Conservation (phyloP, 2,113 vertebrate species). For the Syrmaticus mikado region DNA sequence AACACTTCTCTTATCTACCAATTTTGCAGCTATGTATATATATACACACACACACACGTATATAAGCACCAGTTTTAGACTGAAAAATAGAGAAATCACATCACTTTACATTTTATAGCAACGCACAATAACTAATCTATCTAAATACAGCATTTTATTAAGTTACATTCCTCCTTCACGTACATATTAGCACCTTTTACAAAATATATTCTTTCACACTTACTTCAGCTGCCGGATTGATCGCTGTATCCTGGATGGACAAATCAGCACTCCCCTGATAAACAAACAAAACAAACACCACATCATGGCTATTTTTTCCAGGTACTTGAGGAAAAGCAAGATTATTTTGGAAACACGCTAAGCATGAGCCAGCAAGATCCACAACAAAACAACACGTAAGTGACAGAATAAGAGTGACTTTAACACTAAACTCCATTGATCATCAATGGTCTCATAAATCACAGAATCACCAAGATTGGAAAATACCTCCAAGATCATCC, state of each 20-base stretch:
- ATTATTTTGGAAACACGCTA: not conserved
- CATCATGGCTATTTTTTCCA: not conserved
- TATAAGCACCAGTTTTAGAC: not conserved
- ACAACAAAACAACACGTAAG: not conserved
- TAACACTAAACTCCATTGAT: not conserved
- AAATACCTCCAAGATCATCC: no score
- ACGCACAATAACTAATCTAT: not conserved
- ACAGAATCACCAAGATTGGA: no score
- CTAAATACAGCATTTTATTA: not conserved
- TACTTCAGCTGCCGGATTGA: not conserved
- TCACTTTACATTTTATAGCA: not conserved
- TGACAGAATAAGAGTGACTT: not conserved
- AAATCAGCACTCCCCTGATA: not conserved
- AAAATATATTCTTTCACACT: not conserved
- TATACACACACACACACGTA: no score
- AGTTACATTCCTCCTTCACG: not conserved
- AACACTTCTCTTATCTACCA: not conserved
- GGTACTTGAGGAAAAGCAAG: not conserved
- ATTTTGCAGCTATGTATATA: rapidly evolving
- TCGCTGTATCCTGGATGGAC: not conserved
- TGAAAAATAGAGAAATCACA: not conserved
- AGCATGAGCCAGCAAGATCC: not conserved
- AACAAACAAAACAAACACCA: not conserved
- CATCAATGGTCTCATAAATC: not conserved
- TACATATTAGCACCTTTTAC: not conserved